Evolutionary conservation across 2,888 invertebrate species (phyloP), one percentile per base, ranked within the genome.

Genomic region (Epinotia nisella): DNA sequence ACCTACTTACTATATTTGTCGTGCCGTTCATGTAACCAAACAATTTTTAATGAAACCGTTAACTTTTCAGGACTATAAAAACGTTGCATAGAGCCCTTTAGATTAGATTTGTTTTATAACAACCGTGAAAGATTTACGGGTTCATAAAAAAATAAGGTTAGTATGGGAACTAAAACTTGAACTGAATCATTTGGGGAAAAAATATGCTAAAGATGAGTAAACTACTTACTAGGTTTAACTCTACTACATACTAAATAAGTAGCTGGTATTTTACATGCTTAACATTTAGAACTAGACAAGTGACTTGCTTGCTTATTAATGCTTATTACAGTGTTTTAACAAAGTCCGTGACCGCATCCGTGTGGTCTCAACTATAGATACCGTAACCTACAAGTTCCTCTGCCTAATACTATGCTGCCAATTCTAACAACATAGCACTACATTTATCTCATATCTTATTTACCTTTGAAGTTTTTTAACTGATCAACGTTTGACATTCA

Each of bases 371-470:
- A 56, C 55, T 62, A 45, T n/a, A n/a, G n/a, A n/a, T 53, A 15
- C 39, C 41, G 24, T 39, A 69, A 51, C 55, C 66, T 24, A 66
- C 55, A 56, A 66, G 55, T 56, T 41, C 21, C 21, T 49, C 45
- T 56, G 56, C 45, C 56, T 65, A 70, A 71, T 71, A 65, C 39
- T 29, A 65, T 35, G 70, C 58, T 65, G 70, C 58, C 70, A 59
- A 65, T 71, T 59, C 49, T 51, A 71, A 70, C 60, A 29, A 53
- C 49, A 39, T 60, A 29, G 15, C 39, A 19, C 21, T 39, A 24
- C 21, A 60, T 35, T 68, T 45, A 53, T 51, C 60, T 41, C 15
- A 66, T 66, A 56, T 55, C 66, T 66, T 53, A 39, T 61, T 61
- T 70, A 56, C 17, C 24, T 35, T 55, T 62, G 24, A 29, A 56